A percentile compares a stretch with the other conserved stretches of the same genome.
phyloP scores from a whole-genome alignment of 2,797 vertebrate genomes.

The Crax fasciolata region DNA sequence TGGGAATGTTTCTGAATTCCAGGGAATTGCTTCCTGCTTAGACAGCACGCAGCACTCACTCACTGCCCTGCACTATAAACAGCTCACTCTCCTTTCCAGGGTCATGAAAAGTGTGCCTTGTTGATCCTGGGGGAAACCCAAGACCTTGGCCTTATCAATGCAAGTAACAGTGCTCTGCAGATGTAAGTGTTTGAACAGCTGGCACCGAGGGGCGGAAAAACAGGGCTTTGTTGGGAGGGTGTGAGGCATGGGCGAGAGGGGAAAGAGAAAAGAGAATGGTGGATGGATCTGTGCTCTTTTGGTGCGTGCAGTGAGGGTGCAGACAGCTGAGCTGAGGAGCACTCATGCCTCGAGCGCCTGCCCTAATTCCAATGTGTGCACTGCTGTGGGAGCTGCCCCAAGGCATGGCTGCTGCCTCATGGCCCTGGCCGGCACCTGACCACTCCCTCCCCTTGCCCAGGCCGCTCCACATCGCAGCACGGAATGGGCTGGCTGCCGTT shows the following conservation, averaged over 20 bases:
- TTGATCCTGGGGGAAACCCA: constrained; percentile 95
- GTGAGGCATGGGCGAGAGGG: rapidly evolving
- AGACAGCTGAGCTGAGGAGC: not conserved
- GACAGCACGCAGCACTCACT: not conserved
- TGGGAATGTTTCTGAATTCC: rapidly evolving
- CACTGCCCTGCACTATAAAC: rapidly evolving
- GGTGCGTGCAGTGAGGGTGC: not conserved
- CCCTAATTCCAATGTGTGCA: not conserved
- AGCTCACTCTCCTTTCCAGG: constrained; percentile 75
- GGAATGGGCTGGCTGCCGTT: constrained; percentile 94
- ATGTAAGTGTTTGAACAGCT: constrained; percentile 88
- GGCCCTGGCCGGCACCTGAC: not conserved
- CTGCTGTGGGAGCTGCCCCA: not conserved
- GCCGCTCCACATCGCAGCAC: constrained; percentile 97
- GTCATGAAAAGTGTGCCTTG: constrained; percentile 98
- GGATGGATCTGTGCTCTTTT: not conserved
- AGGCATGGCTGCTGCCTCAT: not conserved
- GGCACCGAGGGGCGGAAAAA: not conserved
- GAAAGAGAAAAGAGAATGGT: not conserved
- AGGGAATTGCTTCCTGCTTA: rapidly evolving
- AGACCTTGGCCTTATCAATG: constrained; percentile 95
- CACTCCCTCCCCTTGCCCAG: constrained; percentile 71
- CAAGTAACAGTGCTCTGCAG: constrained; percentile 93
- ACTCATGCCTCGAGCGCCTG: not conserved
- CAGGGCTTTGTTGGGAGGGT: not conserved